Evolutionary conservation across 2,113 vertebrate genomes (phyloP), one percentile per base, ranked within the genome.

Genomic region (Engraulis encrasicolus): DNA sequence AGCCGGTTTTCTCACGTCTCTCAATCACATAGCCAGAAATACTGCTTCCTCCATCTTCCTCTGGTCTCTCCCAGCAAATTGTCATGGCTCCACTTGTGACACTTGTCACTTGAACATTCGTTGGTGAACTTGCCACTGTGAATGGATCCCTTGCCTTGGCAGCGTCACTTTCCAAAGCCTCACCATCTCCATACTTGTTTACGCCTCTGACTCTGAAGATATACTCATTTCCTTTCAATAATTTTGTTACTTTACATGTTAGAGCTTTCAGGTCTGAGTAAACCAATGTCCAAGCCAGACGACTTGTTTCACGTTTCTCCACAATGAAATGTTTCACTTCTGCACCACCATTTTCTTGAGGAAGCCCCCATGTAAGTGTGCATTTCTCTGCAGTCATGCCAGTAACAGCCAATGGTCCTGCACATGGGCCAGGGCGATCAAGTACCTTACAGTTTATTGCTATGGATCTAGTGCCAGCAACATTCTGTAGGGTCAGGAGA

Each of bases 281-380:
- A 91, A 98, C 96, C 87, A 98, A 91, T 48, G 98, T 99, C 98
- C 98, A 99, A 19, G 98, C 96, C 84, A 99, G 95, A 82, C 94
- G 97, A 89, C 97, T 99, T 83, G 98, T 99, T 93, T 99, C 98
- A 80, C 98, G 97, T 89, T 99, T 99, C 92, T 99, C 98, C 85
- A 99, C 96, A 89, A 98, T 93, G 86, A 99, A 99, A 87, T 99
- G 95, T 91, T 98, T 96, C 38, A 99, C 96, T 91, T 97, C 96
- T 86, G 98, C 98, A 38, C 98, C 98, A 0, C 98, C 98, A 11
- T 99, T 97, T 95, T 99, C 98, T 91, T 98, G 97, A 83, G 98
- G 98, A 0, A 95, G 95, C 91, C 96, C 98, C 98, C 98, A 99
- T 15, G 95, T 94, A 45, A 99, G 85, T 74, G 96, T 96, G 83